These are phyloP conservation scores for Melopsittacus undulatus DNA, from an alignment of 2,797 vertebrate species.

Conservation along the genomic window DNA sequence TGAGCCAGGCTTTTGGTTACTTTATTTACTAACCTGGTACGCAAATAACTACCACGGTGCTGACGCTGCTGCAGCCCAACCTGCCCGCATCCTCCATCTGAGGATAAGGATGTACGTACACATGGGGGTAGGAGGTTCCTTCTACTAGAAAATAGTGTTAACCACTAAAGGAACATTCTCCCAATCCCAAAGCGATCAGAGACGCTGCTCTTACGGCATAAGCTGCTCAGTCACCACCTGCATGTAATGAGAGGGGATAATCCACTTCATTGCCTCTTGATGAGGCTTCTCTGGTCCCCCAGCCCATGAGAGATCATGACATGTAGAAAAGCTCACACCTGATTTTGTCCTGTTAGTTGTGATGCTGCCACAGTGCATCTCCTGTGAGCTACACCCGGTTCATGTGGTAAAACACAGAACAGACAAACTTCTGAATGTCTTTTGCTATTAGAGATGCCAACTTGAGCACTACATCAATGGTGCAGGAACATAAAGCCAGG, in stretches of 20 bases:
- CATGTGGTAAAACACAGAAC: neutral
- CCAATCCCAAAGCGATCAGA: neutral
- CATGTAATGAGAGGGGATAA: neutral
- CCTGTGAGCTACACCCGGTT: neutral
- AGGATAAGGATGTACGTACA: rapidly evolving
- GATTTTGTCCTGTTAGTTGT: neutral
- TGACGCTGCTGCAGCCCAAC: neutral
- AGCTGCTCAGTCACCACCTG: neutral
- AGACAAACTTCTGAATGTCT: neutral
- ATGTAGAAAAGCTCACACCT: neutral
- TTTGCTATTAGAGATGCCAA: neutral
- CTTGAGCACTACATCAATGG: rapidly evolving
- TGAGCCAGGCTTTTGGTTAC: neutral
- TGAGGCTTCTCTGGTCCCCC: neutral
- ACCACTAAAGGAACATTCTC: neutral
- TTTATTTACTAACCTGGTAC: neutral
- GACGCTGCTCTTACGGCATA: rapidly evolving
- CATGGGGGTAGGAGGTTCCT: rapidly evolving
- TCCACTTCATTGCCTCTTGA: neutral
- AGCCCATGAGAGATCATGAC: neutral
- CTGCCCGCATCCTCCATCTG: neutral
- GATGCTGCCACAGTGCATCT: neutral
- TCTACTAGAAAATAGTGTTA: neutral
- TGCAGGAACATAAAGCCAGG: neutral
- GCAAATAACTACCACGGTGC: neutral